These are phyloP conservation scores for Tuberolachnus salignus DNA, from an alignment of 2,888 invertebrate genomes.

Conservation along the genomic window DNA sequence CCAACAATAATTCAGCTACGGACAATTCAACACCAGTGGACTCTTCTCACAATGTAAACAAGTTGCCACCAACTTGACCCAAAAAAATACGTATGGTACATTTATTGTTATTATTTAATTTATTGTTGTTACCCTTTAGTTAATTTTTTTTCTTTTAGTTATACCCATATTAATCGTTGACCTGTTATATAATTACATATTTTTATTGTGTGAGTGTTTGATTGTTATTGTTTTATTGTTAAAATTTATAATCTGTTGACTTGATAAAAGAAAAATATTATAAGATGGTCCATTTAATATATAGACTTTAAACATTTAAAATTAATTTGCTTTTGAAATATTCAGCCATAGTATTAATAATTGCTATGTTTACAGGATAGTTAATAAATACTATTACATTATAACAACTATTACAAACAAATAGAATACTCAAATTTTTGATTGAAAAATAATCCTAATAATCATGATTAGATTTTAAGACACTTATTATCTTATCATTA, in stretches of 20 bases:
- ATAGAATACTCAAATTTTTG: background rate
- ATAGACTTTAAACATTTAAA: background rate
- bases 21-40: constrained; percentile 51
- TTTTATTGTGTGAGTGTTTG: constrained; percentile 45
- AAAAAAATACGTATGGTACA: constrained; percentile 41
- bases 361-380: background rate
- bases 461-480: constrained; percentile 9
- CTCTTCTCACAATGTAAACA: constrained; percentile 46
- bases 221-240: constrained; percentile 54
- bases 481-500: constrained; percentile 13
- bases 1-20: constrained; percentile 43
- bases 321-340: constrained; percentile 15
- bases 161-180: constrained; percentile 48
- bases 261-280: constrained; percentile 25
- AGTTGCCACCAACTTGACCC: constrained; percentile 54
- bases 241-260: constrained; percentile 40
- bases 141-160: constrained; percentile 52
- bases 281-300: constrained; percentile 25
- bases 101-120: constrained; percentile 55
- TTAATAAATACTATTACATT: background rate
- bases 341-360: constrained; percentile 2
- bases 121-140: constrained; percentile 55
- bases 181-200: constrained; percentile 13
- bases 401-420: background rate
- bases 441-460: background rate